These are phyloP conservation scores for Pecten maximus DNA, from an alignment of 2,888 invertebrate genomes.

Conservation along the genomic window DNA sequence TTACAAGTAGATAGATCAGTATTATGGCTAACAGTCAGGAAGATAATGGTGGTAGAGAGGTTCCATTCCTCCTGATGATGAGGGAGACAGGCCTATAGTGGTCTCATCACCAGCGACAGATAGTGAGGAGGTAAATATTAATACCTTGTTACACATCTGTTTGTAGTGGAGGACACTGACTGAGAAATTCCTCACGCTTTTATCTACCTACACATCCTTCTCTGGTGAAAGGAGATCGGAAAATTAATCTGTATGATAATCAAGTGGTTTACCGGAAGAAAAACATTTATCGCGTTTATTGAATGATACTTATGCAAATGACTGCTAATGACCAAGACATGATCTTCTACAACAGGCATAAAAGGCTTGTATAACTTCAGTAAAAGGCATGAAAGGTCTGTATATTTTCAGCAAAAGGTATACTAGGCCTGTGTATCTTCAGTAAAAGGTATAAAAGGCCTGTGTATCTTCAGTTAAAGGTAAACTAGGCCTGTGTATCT, in stretches of 20 bases:
- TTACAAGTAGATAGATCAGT: background rate
- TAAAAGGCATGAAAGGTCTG: background rate
- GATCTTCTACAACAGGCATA: background rate
- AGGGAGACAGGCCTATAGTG: background rate
- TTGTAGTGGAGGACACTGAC: background rate
- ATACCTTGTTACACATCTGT: background rate
- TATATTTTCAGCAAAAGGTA: too few species aligned
- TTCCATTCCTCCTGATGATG: background rate
- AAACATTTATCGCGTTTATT: conserved; percentile 20
- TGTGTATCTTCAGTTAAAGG: background rate
- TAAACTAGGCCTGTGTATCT: background rate
- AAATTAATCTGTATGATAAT: background rate
- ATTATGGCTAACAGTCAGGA: background rate
- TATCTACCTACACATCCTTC: conserved; percentile 33
- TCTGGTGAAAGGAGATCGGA: background rate
- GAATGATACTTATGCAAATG: background rate
- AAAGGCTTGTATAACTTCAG: background rate
- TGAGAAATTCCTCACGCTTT: background rate
- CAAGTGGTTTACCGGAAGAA: background rate
- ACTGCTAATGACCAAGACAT: background rate
- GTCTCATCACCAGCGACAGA: background rate
- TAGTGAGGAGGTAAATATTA: background rate
- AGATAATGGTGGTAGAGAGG: background rate
- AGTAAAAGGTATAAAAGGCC: too few species aligned
- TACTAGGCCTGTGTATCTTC: too few species aligned